phyloP scores from a whole-genome alignment of 2,888 invertebrate genomes.

The Platycnemis pennipes region DNA sequence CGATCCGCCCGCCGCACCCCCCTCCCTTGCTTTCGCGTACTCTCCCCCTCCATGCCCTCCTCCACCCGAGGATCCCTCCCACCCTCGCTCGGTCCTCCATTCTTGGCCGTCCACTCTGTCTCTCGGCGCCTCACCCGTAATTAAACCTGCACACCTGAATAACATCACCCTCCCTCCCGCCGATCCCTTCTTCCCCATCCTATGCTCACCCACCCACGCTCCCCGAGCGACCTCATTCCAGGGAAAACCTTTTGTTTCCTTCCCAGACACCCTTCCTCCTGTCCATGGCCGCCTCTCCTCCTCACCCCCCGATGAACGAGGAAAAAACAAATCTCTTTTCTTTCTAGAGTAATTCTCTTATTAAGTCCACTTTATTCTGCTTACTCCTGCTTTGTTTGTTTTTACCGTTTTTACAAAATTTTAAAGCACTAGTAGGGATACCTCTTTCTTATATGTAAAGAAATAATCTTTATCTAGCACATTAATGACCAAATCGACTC shows the following conservation, averaged over 20 bases:
- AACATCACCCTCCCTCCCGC: conserved; percentile 19
- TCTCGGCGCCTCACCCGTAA: conserved; percentile 60
- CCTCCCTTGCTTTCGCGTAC: conserved; percentile 19
- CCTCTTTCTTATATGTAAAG: neutral
- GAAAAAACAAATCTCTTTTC: neutral
- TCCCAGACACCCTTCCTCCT: neutral
- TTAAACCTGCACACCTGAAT: conserved; percentile 65
- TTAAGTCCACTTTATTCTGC: neutral
- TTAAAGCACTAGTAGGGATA: neutral
- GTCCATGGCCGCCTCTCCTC: neutral
- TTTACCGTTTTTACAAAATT: no score
- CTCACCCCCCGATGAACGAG: neutral
- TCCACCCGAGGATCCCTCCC: neutral
- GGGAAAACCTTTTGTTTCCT: conserved; percentile 42
- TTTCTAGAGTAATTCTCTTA: neutral
- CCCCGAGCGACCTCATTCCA: neutral
- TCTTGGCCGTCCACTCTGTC: neutral
- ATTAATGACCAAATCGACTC: no score
- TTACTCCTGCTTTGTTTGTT: neutral
- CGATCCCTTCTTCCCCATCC: neutral
- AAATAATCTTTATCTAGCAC: no score
- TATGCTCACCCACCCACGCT: neutral
- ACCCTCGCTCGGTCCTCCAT: neutral
- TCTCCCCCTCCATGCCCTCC: neutral
- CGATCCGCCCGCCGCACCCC: conserved; percentile 34